Percentiles rank a stretch among this genome's conserved stretches.
Evolutionary conservation across 2,113 vertebrate species (phyloP).

Genomic region (Haliaeetus leucogaster): DNA sequence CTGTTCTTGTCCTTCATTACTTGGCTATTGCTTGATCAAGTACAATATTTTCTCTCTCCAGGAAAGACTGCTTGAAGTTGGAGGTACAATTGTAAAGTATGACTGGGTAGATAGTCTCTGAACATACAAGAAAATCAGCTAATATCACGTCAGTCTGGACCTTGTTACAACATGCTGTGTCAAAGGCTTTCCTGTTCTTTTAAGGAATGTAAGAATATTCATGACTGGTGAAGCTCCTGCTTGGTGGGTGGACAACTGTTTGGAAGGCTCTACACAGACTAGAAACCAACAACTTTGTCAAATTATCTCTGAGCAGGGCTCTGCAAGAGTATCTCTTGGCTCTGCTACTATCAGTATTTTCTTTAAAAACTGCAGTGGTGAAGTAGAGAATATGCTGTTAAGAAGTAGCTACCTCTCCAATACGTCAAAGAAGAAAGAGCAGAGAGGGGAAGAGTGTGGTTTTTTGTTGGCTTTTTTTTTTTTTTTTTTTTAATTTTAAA

Average conservation of each 20-base stretch:
- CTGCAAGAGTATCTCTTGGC: background rate
- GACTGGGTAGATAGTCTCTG: background rate
- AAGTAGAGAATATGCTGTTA: background rate
- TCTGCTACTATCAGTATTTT: background rate
- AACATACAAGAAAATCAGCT: background rate
- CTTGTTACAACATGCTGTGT: background rate
- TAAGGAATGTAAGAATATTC: background rate
- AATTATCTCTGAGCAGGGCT: background rate
- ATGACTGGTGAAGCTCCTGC: background rate
- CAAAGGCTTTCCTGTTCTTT: background rate
- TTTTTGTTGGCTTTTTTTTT: too few species aligned
- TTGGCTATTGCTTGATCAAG: background rate
- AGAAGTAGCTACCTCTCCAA: background rate
- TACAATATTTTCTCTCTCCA: background rate
- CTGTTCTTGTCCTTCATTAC: background rate
- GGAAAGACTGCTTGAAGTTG: background rate
- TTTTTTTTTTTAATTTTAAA: too few species aligned
- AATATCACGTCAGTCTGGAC: background rate
- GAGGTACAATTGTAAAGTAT: background rate
- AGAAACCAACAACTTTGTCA: background rate
- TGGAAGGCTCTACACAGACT: background rate
- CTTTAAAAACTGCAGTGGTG: background rate
- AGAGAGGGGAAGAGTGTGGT: rapidly evolving
- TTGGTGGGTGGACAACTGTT: background rate
- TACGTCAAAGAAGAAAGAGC: background rate